These are phyloP conservation scores for Nebria brevicollis DNA, from an alignment of 2,888 invertebrate genomes.

Conservation along the genomic window DNA sequence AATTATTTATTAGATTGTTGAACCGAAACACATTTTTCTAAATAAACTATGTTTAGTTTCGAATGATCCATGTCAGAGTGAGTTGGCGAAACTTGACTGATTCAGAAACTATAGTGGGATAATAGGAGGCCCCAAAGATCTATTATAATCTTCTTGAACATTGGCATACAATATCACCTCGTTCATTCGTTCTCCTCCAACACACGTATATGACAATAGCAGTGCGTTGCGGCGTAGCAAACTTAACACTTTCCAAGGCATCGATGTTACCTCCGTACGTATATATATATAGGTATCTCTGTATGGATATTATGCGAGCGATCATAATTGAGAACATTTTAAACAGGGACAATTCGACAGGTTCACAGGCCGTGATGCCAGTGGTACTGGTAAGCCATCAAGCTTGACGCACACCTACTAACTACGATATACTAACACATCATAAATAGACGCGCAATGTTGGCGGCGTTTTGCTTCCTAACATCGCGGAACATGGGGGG, in stretches of 20 bases:
- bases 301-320: conserved; percentile 19
- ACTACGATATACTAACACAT: not conserved
- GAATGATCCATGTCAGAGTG: conserved; percentile 5
- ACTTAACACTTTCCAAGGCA: conserved; percentile 28
- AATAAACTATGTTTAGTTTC: not conserved
- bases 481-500: not conserved
- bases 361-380: conserved; percentile 23
- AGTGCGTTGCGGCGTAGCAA: not conserved
- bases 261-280: not conserved
- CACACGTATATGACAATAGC: conserved; percentile 25
- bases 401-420: not conserved
- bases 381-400: not conserved
- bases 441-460: not conserved
- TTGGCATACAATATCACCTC: not conserved
- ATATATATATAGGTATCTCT: not conserved
- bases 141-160: conserved; percentile 28
- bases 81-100: conserved; percentile 26
- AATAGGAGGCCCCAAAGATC: conserved; percentile 35
- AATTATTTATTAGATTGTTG: not conserved
- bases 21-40: not conserved
- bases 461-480: not conserved
- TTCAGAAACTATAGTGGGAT: conserved; percentile 28
- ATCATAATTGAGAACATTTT: conserved; percentile 44
- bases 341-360: conserved; percentile 42
- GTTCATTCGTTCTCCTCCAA: not conserved